phyloP scores from a whole-genome alignment of 2,113 vertebrate species.

The Poeciliopsis turrubarensis region DNA sequence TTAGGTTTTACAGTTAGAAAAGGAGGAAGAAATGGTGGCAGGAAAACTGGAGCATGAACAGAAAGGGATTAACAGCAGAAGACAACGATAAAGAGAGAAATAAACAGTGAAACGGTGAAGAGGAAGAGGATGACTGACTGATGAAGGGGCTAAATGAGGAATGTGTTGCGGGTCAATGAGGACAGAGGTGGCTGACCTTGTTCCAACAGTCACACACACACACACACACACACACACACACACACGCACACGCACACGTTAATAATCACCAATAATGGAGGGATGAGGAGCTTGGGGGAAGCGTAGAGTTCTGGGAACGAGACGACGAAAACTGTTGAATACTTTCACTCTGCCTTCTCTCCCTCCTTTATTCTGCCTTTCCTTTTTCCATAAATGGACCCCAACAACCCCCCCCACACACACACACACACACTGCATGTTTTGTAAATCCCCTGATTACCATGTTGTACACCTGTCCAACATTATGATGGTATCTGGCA shows the following conservation, averaged over 20 bases:
- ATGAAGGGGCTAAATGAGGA: constrained; percentile 36
- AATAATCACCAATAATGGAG: neutral
- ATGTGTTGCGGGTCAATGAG: constrained; percentile 29
- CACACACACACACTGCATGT: constrained; percentile 7
- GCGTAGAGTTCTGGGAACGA: constrained; percentile 14
- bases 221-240: neutral
- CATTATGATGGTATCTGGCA: constrained; percentile 76
- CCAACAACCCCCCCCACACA: no score
- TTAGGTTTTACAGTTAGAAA: constrained; percentile 51
- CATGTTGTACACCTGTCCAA: constrained; percentile 76
- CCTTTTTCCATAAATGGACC: constrained; percentile 9
- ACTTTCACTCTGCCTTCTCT: constrained; percentile 14
- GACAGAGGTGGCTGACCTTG: constrained; percentile 51
- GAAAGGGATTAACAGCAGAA: constrained; percentile 40
- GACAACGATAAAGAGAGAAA: constrained; percentile 20
- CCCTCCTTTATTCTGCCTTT: constrained; percentile 14
- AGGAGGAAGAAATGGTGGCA: constrained; percentile 4
- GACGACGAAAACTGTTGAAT: constrained; percentile 16
- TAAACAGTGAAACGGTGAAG: neutral
- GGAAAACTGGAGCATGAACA: constrained; percentile 10
- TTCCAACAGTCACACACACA: constrained; percentile 8
- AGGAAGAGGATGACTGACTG: constrained; percentile 32
- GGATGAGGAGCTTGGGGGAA: neutral
- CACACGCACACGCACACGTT: neutral
- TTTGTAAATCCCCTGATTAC: constrained; percentile 74